Conservation (phyloP, 2,888 invertebrate genomes). For the Tinea trinotella region DNA sequence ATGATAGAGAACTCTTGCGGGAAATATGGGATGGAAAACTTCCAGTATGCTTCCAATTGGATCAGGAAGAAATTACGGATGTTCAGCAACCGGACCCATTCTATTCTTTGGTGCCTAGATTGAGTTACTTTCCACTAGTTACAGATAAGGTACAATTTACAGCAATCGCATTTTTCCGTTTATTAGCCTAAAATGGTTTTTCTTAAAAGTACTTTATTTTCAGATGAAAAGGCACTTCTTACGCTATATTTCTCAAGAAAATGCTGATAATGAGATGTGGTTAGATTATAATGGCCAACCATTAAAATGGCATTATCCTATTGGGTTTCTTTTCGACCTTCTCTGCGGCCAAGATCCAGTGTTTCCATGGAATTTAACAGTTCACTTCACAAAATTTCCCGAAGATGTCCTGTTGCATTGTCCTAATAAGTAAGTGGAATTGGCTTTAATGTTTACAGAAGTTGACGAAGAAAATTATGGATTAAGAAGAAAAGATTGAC, state of each 20-base stretch:
- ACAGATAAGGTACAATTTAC: slow-evolving; percentile 85
- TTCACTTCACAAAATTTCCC: slow-evolving; percentile 96
- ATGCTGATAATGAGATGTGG: slow-evolving; percentile 93
- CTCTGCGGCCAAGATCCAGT: slow-evolving; percentile 76
- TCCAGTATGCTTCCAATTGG: slow-evolving; percentile 92
- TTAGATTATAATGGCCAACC: slow-evolving; percentile 93
- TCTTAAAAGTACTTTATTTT: slow-evolving; percentile 27
- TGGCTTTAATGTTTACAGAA: no score
- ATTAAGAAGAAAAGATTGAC: no score
- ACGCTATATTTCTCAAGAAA: slow-evolving; percentile 84
- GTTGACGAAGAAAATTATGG: no score
- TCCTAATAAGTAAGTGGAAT: slow-evolving; percentile 83
- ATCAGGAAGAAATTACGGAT: slow-evolving; percentile 90
- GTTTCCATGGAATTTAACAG: slow-evolving; percentile 93
- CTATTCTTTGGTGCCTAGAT: slow-evolving; percentile 93
- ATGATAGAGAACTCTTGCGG: slow-evolving; percentile 93
- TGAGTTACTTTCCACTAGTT: slow-evolving; percentile 95
- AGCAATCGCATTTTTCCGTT: no score
- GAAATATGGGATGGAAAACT: slow-evolving; percentile 97
- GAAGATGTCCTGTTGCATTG: slow-evolving; percentile 90
- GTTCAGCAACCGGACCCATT: slow-evolving; percentile 93
- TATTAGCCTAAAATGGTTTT: neutral
- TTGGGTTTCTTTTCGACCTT: slow-evolving; percentile 94
- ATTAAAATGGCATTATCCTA: slow-evolving; percentile 90
- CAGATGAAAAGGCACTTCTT: slow-evolving; percentile 91